A percentile compares a stretch with the other conserved stretches of the same genome.
Evolutionary conservation across 2,113 vertebrate species (phyloP).

Genomic region (Anarrhichthys ocellatus): DNA sequence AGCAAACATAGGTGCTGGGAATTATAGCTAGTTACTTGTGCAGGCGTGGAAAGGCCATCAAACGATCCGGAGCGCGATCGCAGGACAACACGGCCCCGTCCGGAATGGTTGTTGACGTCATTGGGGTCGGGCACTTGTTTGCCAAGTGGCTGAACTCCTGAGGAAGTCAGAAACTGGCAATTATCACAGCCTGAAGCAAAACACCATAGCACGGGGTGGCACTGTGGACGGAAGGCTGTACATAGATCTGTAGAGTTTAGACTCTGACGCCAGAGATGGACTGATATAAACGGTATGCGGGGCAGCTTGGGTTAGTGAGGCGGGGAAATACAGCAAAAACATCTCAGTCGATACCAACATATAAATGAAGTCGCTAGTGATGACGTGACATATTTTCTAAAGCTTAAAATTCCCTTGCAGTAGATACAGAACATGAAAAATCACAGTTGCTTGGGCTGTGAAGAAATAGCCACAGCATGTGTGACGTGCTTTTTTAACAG

Average conservation of each 20-base stretch:
- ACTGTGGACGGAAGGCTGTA: constrained; percentile 3
- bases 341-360: not conserved
- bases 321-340: not conserved
- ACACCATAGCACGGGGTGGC: not conserved
- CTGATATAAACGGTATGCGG: not conserved
- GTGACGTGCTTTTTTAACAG: too few species aligned
- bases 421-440: too few species aligned
- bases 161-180: constrained; percentile 35
- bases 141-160: constrained; percentile 45
- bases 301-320: not conserved
- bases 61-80: constrained; percentile 15
- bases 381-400: not conserved
- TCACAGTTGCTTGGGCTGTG: too few species aligned
- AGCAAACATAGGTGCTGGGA: constrained; percentile 8
- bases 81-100: constrained; percentile 21
- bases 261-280: not conserved
- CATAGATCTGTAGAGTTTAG: not conserved
- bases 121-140: constrained; percentile 38
- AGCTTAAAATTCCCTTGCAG: not conserved
- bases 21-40: constrained; percentile 19
- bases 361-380: not conserved
- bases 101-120: constrained; percentile 37
- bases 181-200: constrained; percentile 51
- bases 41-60: constrained; percentile 14
- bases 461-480: too few species aligned